Evolutionary conservation across 2,888 invertebrate genomes (phyloP), one percentile per base, ranked within the genome.

Genomic region (Drosophila aldrichi): DNA sequence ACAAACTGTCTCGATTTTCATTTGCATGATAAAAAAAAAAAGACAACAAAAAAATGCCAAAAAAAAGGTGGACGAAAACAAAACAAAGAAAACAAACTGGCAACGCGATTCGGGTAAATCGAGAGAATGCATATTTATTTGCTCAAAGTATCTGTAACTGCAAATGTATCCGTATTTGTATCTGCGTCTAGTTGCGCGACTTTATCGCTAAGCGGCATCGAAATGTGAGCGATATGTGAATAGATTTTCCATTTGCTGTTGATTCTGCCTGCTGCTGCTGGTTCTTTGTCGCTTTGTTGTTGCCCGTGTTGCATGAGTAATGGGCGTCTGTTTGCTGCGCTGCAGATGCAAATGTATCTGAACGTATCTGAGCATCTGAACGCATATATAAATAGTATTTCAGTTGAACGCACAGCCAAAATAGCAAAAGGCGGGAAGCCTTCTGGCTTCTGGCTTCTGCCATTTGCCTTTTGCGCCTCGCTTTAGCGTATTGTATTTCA

Each of bases 321-420:
- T 87, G 82, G 74, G 74, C 70, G 65, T 62, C 62, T 77, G 61
- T 72, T 67, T 77, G 66, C 48, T 14, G 34, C 46, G 55, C 57
- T 67, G 79, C 79, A 70, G 85, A 82, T 82, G 81, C 81, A 82
- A 77, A 79, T 82, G 80, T 82, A 85, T 70, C 65, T 61, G 40
- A 49, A 49, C 64, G 70, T 65, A 61, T 57, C 49, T 79, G 44
- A 57, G 70, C 59, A 61, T 57, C 49, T 82, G 69, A 66, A 76
- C 84, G 87, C 88, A 89, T 84, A 71, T 89, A 85, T 89, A 85
- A 85, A 85, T 85, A 85, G 84, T 87, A 89, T 87, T 89, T 89
- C 89, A 89, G 85, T 89, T 79, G 88, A 85, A 85, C 88, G 84
- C 88, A 77, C 89, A 84, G 79, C 88, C 77, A 79, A 89, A 85